phyloP scores from a whole-genome alignment of 1,140 invertebrate genomes.

The Acyrthosiphon pisum region DNA sequence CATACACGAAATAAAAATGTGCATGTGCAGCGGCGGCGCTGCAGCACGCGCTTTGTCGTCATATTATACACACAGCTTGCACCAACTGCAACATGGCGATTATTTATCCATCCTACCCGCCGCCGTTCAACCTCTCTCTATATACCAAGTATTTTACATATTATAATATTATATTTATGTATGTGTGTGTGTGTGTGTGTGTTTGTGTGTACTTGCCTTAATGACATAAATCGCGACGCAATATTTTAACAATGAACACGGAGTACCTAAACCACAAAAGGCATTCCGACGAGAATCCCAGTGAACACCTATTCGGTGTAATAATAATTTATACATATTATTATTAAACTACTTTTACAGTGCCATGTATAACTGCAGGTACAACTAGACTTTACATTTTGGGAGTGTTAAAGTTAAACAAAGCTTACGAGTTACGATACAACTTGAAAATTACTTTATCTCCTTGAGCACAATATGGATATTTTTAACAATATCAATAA shows the following conservation, averaged over 20 bases:
- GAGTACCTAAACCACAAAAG: neutral
- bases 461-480: neutral
- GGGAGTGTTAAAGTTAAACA: neutral
- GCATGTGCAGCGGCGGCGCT: neutral
- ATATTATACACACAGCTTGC: neutral
- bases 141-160: neutral
- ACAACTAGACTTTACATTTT: neutral
- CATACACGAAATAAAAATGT: slow-evolving; percentile 20
- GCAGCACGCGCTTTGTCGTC: neutral
- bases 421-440: neutral
- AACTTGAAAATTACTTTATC: neutral
- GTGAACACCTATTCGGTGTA: no score
- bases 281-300: neutral
- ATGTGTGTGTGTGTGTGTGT: neutral
- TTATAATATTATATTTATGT: neutral
- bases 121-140: neutral
- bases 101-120: neutral
- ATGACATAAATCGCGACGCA: neutral
- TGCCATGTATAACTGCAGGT: no score
- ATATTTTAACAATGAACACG: neutral
- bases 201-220: neutral
- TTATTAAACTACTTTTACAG: neutral
- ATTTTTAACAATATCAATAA: neutral
- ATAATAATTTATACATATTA: no score
- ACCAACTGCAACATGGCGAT: neutral